phyloP scores from a whole-genome alignment of 2,113 vertebrate species.

The Falco punctatus region DNA sequence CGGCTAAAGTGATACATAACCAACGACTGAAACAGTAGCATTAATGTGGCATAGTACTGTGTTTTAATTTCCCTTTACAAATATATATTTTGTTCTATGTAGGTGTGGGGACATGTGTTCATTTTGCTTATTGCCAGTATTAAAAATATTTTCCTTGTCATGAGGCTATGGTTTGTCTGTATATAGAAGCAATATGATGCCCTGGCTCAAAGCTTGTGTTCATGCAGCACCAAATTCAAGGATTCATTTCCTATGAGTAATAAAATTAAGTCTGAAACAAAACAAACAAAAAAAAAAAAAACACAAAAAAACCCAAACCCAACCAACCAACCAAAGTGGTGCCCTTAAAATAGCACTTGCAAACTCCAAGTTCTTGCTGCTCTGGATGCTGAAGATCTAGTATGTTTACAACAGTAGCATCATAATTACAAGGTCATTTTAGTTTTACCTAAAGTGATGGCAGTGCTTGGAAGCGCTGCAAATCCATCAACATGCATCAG shows the following conservation, averaged over 20 bases:
- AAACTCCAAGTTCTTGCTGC: not conserved
- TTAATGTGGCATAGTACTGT: not conserved
- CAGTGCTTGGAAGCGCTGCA: not conserved
- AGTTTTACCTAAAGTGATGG: not conserved
- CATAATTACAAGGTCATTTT: not conserved
- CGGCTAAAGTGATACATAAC: not conserved
- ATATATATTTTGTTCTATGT: not conserved
- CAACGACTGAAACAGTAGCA: not conserved
- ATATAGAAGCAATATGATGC: not conserved
- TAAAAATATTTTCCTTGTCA: not conserved
- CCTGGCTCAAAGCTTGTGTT: not conserved
- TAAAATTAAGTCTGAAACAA: not conserved
- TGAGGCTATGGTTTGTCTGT: not conserved
- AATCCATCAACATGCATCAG: not conserved
- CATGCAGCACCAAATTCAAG: not conserved
- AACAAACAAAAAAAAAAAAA: not conserved
- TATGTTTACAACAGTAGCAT: not conserved
- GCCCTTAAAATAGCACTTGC: not conserved
- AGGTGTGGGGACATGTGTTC: not conserved
- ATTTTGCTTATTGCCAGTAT: not conserved
- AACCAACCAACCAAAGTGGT: too few relatives aligned
- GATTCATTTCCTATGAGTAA: not conserved
- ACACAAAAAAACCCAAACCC: not conserved
- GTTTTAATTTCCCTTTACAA: not conserved
- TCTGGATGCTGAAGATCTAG: not conserved